Evolutionary conservation across 1,140 invertebrate species (phyloP).

Genomic region (Cardiocondyla obscurior): DNA sequence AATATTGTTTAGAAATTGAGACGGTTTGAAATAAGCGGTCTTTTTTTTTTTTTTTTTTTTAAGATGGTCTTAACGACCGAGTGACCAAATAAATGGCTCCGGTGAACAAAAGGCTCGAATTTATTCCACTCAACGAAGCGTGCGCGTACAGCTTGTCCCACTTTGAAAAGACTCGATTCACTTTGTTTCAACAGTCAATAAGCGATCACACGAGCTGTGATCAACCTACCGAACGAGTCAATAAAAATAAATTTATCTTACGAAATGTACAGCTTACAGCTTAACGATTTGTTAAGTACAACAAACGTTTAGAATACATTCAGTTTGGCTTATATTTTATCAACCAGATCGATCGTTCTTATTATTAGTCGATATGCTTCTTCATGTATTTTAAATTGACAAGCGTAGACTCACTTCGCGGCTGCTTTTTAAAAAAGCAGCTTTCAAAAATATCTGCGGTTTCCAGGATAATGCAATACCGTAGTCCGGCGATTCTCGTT

Average conservation of each 20-base stretch:
- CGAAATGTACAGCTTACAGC: background rate
- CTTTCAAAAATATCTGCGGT: conserved; percentile 24
- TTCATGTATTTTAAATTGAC: background rate
- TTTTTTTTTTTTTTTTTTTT: no score
- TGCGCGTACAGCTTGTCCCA: conserved; percentile 55
- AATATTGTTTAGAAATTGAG: background rate
- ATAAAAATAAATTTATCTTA: conserved; percentile 48
- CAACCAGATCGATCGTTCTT: background rate
- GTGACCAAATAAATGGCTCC: conserved; percentile 55
- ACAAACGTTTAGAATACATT: background rate
- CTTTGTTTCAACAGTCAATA: conserved; percentile 67
- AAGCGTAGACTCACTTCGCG: background rate
- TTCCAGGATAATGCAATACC: conserved; percentile 55
- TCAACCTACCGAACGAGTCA: conserved; percentile 56
- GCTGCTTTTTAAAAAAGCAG: conserved; percentile 27
- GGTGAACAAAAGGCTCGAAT: conserved; percentile 64
- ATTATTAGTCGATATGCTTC: background rate
- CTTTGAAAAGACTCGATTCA: conserved; percentile 60
- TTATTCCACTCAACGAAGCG: conserved; percentile 67
- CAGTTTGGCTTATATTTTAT: background rate
- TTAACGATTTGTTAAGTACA: background rate
- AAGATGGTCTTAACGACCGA: conserved; percentile 60
- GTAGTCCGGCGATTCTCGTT: conserved; percentile 53
- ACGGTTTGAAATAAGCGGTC: background rate
- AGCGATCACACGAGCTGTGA: conserved; percentile 56